phyloP scores from a whole-genome alignment of 2,113 vertebrate genomes.

The Corythaixoides concolor region DNA sequence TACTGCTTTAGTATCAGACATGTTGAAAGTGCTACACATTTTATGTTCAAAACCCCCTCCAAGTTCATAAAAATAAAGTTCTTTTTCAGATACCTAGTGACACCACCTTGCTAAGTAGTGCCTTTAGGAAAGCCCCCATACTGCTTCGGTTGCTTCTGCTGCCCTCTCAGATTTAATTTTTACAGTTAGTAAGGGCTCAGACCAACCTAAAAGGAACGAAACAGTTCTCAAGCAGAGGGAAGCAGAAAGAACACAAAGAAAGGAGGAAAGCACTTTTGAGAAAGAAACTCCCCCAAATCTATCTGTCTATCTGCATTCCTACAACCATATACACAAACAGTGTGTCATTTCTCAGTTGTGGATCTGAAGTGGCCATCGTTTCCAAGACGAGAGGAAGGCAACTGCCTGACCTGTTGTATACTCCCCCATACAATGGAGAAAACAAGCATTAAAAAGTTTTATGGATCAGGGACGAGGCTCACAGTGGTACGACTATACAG shows the following conservation, averaged over 20 bases:
- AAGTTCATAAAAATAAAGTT: background rate
- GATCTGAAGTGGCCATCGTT: background rate
- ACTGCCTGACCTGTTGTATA: background rate
- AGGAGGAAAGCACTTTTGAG: background rate
- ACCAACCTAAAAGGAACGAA: background rate
- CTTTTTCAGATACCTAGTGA: background rate
- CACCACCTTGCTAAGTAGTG: rapidly evolving
- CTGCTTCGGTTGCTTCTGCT: background rate
- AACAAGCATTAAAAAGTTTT: background rate
- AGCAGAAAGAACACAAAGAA: background rate
- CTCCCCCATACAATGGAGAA: rapidly evolving
- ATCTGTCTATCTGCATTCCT: background rate
- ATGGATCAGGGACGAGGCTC: background rate
- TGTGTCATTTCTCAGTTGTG: background rate
- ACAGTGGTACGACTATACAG: rapidly evolving
- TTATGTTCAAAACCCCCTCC: background rate
- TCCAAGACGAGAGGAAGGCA: background rate
- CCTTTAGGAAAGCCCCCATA: background rate
- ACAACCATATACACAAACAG: rapidly evolving
- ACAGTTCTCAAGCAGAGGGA: background rate
- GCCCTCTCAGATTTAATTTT: background rate
- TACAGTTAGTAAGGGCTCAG: background rate
- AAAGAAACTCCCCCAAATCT: background rate
- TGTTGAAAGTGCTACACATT: background rate
- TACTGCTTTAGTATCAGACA: background rate